A percentile compares a stretch with the other conserved stretches of the same genome.
These are phyloP conservation scores for Synanthedon tipuliformis DNA, from an alignment of 2,888 invertebrate genomes.

Conservation along the genomic window DNA sequence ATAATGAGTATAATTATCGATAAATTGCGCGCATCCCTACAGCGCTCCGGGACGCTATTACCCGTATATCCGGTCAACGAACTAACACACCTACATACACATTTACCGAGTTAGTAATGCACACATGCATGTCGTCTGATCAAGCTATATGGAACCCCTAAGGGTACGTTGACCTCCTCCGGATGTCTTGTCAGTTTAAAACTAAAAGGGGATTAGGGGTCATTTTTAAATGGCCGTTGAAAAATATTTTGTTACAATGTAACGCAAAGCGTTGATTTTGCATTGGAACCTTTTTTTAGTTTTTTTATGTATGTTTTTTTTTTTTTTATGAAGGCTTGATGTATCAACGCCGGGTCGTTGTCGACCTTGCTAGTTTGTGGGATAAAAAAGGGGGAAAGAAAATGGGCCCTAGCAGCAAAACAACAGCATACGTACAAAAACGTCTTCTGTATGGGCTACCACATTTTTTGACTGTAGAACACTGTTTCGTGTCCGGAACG, in stretches of 20 bases:
- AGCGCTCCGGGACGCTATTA: constrained; percentile 26
- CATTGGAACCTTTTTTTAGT: too few relatives aligned
- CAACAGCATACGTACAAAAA: too few relatives aligned
- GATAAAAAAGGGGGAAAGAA: too few relatives aligned
- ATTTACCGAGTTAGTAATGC: neutral
- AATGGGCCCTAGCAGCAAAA: too few relatives aligned
- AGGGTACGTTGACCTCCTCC: neutral
- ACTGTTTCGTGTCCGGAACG: too few relatives aligned
- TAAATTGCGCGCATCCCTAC: constrained; percentile 17
- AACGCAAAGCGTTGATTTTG: too few relatives aligned
- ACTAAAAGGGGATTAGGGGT: neutral
- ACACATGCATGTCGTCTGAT: neutral
- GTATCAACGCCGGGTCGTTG: too few relatives aligned
- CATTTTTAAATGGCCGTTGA: neutral
- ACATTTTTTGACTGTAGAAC: too few relatives aligned
- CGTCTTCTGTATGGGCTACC: too few relatives aligned
- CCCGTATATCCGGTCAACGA: constrained; percentile 1
- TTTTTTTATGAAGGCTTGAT: too few relatives aligned
- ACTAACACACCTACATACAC: neutral
- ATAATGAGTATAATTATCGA: constrained; percentile 9
- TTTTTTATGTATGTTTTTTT: too few relatives aligned
- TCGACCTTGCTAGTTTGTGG: too few relatives aligned
- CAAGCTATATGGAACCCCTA: neutral
- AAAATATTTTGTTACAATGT: neutral
- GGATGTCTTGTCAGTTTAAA: neutral